A percentile compares a stretch with the other conserved stretches of the same genome.
phyloP scores from a whole-genome alignment of 2,113 vertebrate genomes.

The western clawed frog (Xenopus tropicalis) region DNA sequence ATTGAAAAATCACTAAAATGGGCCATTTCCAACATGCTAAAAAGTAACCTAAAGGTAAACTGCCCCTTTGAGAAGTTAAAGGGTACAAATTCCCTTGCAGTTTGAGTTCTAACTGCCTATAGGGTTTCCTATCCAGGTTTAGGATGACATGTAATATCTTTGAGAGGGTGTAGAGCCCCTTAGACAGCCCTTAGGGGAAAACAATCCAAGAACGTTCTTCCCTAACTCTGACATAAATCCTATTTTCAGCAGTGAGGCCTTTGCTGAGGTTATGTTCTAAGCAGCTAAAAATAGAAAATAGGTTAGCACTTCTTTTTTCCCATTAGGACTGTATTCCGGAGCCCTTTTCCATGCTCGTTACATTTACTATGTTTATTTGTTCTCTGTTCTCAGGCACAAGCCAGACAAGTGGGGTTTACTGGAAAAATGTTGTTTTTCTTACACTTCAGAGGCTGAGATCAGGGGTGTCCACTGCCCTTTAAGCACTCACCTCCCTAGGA shows the following conservation, averaged over 20 bases:
- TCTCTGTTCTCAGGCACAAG: slow-evolving; percentile 21
- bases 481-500: neutral
- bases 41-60: too few species aligned
- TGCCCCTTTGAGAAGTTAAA: too few species aligned
- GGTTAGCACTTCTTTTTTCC: neutral
- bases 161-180: too few species aligned
- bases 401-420: slow-evolving; percentile 28
- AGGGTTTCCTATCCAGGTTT: too few species aligned
- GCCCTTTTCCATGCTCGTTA: slow-evolving; percentile 29
- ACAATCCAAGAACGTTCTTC: too few species aligned
- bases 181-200: too few species aligned
- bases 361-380: slow-evolving; percentile 39
- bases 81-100: too few species aligned
- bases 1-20: too few species aligned
- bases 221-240: slow-evolving; percentile 21
- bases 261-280: neutral
- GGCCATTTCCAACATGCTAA: too few species aligned
- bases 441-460: slow-evolving; percentile 3
- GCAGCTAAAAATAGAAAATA: slow-evolving; percentile 24
- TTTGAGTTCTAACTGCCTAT: too few species aligned
- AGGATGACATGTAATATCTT: too few species aligned
- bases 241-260: slow-evolving; percentile 11
- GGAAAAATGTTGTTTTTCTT: slow-evolving; percentile 40
- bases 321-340: neutral
- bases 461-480: slow-evolving; percentile 14